Evolutionary conservation across 2,113 vertebrate genomes (phyloP).

Genomic region (Caranx melampygus): DNA sequence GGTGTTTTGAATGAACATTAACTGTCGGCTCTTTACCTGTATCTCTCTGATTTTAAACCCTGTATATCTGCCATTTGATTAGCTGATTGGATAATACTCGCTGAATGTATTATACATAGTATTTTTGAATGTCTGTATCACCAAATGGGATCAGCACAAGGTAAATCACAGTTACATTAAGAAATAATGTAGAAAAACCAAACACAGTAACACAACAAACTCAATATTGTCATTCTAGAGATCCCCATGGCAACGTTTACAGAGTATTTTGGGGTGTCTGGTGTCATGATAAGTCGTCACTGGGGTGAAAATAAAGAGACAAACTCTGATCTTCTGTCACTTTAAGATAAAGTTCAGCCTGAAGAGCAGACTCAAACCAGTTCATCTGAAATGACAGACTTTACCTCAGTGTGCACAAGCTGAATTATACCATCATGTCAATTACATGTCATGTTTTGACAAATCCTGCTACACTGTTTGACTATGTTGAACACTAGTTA

Average conservation of each 20-base stretch:
- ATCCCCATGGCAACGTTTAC: neutral
- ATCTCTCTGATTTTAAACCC: neutral
- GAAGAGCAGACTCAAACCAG: neutral
- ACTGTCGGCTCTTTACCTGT: neutral
- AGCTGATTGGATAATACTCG: neutral
- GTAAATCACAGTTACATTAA: neutral
- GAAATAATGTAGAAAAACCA: no score
- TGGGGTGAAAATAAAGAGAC: neutral
- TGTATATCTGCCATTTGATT: neutral
- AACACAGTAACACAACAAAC: no score
- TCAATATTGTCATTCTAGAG: neutral
- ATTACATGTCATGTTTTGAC: slow-evolving; percentile 9
- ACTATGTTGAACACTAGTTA: neutral
- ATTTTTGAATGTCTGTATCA: neutral
- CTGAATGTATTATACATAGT: neutral
- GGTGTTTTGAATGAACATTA: neutral
- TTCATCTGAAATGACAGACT: neutral
- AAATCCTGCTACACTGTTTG: slow-evolving; percentile 1
- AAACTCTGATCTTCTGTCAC: neutral
- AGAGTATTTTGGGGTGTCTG: neutral
- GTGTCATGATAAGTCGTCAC: neutral
- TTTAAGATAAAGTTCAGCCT: neutral
- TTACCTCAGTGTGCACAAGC: neutral
- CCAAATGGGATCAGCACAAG: neutral
- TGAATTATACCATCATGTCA: slow-evolving; percentile 11